Evolutionary conservation across 2,888 invertebrate species (phyloP).

Genomic region (Trichogramma dendrolimi): DNA sequence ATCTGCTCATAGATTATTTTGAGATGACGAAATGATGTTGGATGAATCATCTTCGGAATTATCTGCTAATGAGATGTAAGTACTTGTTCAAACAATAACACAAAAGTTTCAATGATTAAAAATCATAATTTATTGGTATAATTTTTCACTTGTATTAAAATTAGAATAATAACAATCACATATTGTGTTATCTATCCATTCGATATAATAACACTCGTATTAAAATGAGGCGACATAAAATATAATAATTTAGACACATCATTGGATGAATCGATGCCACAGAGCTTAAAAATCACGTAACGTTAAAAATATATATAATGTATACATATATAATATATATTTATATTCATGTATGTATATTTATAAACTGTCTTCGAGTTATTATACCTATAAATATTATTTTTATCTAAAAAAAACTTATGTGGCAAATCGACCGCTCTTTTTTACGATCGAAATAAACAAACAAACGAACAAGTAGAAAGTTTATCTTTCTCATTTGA

Average conservation of each 20-base stretch:
- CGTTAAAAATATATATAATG: slow-evolving; percentile 47
- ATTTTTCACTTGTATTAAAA: slow-evolving; percentile 51
- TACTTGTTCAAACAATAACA: no score
- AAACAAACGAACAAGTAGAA: not conserved
- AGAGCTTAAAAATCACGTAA: slow-evolving; percentile 52
- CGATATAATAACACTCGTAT: slow-evolving; percentile 51
- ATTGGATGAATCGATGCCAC: slow-evolving; percentile 44
- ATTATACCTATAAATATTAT: slow-evolving; percentile 48
- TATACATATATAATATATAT: slow-evolving; percentile 43
- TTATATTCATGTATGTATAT: slow-evolving; percentile 40
- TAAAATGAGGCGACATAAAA: slow-evolving; percentile 50
- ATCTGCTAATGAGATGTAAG: no score
- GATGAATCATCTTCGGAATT: no score
- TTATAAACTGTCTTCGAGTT: slow-evolving; percentile 51
- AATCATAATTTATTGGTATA: slow-evolving; percentile 35
- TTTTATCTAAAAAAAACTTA: slow-evolving; percentile 44
- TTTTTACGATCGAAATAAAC: slow-evolving; percentile 45
- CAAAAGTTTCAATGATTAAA: slow-evolving; percentile 13
- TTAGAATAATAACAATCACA: slow-evolving; percentile 54
- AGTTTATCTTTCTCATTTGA: slow-evolving; percentile 38
- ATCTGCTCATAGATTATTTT: no score
- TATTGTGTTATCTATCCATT: slow-evolving; percentile 51
- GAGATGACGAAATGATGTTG: no score
- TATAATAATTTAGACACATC: slow-evolving; percentile 48
- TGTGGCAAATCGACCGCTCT: slow-evolving; percentile 48